Base-by-base conservation (phyloP, 2,888 invertebrate genomes). In the Xanthorhoe designata region DNA sequence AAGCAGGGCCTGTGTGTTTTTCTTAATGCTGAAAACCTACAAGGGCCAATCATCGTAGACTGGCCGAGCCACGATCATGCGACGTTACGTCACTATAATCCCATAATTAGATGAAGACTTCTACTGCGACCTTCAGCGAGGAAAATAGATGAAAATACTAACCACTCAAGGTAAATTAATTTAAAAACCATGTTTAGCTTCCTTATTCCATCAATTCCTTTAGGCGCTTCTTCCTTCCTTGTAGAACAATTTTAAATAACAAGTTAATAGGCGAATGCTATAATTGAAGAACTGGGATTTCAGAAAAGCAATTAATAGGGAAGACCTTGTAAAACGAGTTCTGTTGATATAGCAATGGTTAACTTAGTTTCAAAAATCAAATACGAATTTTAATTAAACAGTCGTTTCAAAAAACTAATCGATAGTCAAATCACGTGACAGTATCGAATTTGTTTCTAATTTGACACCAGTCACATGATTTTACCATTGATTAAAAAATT, bases 61-160 rank as follows among this genome's bases (percentile, higher is more conserved):
- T 61, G 55, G 53, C 3, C 51, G 47, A 38, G 68, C 67, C 50
- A 58, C 70, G 66, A 77, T 76, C 80, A 82, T 82, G 86, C 82
- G 76, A 78, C 72, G 68, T 73, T 75, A 75, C 75, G 75, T 29
- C 66, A 65, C 62, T 71, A 75, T 88, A 89, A 89, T 83, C 88
- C 81, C 67, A 83, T 89, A 87, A 89, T 87, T 85, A 78, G 83
- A 88, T 87, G 82, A 87, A 80, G 77, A 79, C 73, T 47, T 38
- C 35, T 47, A 51, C 10, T 8, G 24, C 35, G 67, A 63, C 63
- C 67, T 67, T 67, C 52, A 47, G 29, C 38, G 24, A 57, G 58
- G 50, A 64, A 68, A 61, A 56, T 42, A 17, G 15, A 54, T 35
- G 49, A 18, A 53, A 57, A 60, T 32, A 38, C 9, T 50, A 18